Percentiles rank a stretch among this genome's conserved stretches.
These are phyloP conservation scores for Pipistrellus pipistrellus DNA, from an alignment of 2,797 vertebrate species.

Conservation along the genomic window DNA sequence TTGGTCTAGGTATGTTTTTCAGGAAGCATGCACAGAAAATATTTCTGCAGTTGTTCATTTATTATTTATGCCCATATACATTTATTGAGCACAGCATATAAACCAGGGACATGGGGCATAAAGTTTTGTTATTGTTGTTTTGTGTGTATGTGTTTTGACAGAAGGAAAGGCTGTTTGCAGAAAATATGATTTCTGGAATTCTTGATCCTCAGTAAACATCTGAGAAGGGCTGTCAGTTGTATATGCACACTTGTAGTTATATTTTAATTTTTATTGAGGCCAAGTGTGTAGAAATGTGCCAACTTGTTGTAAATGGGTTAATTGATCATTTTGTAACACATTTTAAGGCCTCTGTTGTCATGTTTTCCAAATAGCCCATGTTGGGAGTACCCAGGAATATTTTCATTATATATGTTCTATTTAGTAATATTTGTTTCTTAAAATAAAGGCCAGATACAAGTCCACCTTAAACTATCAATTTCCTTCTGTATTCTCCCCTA, in stretches of 20 bases:
- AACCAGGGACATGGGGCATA: background rate
- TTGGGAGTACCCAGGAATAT: background rate
- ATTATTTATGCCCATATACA: background rate
- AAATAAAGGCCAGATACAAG: background rate
- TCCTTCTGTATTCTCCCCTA: background rate
- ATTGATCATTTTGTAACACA: background rate
- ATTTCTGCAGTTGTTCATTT: background rate
- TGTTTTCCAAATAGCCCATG: background rate
- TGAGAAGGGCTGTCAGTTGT: background rate
- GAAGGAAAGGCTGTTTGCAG: background rate
- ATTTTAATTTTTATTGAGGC: background rate
- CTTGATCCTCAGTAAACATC: background rate
- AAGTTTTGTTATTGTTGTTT: background rate
- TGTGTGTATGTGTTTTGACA: background rate
- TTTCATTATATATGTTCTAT: background rate
- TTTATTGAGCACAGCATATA: background rate
- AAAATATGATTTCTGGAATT: background rate
- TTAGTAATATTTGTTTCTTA: background rate
- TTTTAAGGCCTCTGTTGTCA: background rate
- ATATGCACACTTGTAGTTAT: background rate
- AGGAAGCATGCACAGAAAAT: background rate
- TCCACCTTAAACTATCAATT: slow-evolving; percentile 35
- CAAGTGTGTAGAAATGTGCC: background rate
- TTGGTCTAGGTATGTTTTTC: background rate
- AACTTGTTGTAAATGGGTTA: background rate